Evolutionary conservation across 2,888 invertebrate species (phyloP).

Genomic region (Lithophane semibrunnea): DNA sequence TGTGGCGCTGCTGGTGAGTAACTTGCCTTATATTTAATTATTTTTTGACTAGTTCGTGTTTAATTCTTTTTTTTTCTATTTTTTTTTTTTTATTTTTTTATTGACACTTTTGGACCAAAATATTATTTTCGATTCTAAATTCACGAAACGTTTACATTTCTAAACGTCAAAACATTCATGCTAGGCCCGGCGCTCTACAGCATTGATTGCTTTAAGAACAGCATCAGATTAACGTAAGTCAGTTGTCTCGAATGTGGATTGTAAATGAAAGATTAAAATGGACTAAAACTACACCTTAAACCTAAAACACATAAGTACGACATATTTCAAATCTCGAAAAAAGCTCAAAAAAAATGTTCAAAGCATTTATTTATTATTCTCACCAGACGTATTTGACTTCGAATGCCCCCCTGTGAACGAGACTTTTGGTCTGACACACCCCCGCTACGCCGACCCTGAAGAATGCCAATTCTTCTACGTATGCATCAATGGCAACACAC

Average conservation of each 20-base stretch:
- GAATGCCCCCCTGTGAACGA: slow-evolving; percentile 95
- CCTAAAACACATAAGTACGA: no score
- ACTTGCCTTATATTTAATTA: not conserved
- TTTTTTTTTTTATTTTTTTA: no score
- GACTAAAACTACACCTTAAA: not conserved
- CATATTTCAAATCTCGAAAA: not conserved
- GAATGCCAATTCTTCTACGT: slow-evolving; percentile 98
- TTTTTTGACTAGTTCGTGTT: not conserved
- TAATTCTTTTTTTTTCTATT: no score
- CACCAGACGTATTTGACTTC: slow-evolving; percentile 95
- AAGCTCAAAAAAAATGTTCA: not conserved
- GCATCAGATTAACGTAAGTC: not conserved
- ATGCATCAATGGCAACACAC: slow-evolving; percentile 96
- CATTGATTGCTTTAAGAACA: not conserved
- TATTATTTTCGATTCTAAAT: not conserved
- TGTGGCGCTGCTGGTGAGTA: slow-evolving; percentile 94
- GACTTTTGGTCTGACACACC: slow-evolving; percentile 93
- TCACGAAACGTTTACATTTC: not conserved
- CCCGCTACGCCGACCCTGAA: slow-evolving; percentile 96
- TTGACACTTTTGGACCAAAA: no score
- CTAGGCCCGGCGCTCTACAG: no score
- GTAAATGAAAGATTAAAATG: not conserved
- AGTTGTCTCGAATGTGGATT: not conserved
- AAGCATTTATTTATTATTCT: slow-evolving; percentile 1
- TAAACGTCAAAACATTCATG: not conserved